Percentiles rank a stretch among this genome's conserved stretches.
These are phyloP conservation scores for Vombatus ursinus DNA, from an alignment of 2,113 vertebrate species.

Conservation along the genomic window DNA sequence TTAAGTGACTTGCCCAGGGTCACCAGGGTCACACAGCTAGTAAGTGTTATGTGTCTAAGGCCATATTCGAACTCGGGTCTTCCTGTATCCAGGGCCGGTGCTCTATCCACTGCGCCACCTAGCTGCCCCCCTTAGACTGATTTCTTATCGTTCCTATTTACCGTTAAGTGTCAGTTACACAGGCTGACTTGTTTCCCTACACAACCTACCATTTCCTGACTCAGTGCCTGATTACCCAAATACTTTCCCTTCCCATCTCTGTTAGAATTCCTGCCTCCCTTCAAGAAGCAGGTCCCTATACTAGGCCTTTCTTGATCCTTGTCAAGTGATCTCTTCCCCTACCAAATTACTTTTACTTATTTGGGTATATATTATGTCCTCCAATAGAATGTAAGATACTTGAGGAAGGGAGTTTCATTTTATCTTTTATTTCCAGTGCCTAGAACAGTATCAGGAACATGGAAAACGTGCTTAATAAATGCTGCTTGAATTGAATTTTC, in stretches of 20 bases:
- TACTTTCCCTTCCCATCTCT: neutral
- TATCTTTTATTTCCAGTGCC: conserved; percentile 8
- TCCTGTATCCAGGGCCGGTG: too few species aligned
- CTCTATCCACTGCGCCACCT: too few species aligned
- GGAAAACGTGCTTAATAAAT: neutral
- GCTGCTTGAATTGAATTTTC: neutral
- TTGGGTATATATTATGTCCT: neutral
- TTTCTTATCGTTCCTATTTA: neutral
- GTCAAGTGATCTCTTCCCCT: neutral
- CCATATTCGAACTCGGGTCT: too few species aligned
- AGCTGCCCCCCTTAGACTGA: too few species aligned
- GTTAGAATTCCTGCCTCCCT: neutral
- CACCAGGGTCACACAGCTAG: too few species aligned
- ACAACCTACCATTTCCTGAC: neutral
- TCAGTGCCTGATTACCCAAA: neutral
- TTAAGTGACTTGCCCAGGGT: too few species aligned
- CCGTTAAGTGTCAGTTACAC: neutral
- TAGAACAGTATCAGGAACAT: neutral
- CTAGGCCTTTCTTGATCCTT: neutral
- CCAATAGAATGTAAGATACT: neutral
- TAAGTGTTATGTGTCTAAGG: too few species aligned
- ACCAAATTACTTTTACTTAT: neutral
- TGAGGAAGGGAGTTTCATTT: neutral
- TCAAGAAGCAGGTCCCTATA: neutral
- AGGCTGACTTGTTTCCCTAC: neutral